Evolutionary conservation across 2,797 vertebrate species (phyloP), one percentile per base, ranked within the genome.

Genomic region (Cyclopterus lumpus): DNA sequence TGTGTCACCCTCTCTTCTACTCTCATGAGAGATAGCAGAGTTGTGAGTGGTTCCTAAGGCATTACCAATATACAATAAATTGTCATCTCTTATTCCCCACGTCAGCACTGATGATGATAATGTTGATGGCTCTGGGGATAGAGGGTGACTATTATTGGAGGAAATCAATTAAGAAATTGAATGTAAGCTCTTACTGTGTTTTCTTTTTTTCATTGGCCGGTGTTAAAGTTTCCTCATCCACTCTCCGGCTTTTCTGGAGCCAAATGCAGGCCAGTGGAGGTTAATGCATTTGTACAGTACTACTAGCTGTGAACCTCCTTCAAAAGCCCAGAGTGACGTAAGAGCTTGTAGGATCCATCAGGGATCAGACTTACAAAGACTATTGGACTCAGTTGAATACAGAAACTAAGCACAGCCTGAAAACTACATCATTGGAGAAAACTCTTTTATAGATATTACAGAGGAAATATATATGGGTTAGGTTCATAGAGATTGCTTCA

Each of bases 271-370:
- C 94, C 94, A 93, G 77, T 61, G 86, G 87, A 96, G 95, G 95
- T 97, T 97, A 97, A 97, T 97, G 96, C 94, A 89, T 96, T 97
- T 96, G 95, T 93, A 93, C 93, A 96, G 95, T 96, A 94, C 90
- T 91, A 85, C 75, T 86, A 85, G 86, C 89, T 87, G 84, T 54
- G 58, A 85, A 79, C 79, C 86, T 85, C 73, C 80, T 91, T 86
- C 76, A 78, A 78, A 89, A 88, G 88, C 85, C 81, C 69, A 81
- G 85, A 67, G 53, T 86, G 88, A 91, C 75, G 84, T 83, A 92
- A 87, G 83, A 83, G 89, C 88, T 85, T 89, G 82, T 88, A 84
- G 73, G 84, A 87, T 75, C 78, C 87, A 84, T 78, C 70, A 57
- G 87, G 89, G 90, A 92, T 90, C 76, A 80, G 71, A 83, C 85